Conservation (phyloP, 2,113 vertebrate genomes). For the Scatophagus argus region DNA sequence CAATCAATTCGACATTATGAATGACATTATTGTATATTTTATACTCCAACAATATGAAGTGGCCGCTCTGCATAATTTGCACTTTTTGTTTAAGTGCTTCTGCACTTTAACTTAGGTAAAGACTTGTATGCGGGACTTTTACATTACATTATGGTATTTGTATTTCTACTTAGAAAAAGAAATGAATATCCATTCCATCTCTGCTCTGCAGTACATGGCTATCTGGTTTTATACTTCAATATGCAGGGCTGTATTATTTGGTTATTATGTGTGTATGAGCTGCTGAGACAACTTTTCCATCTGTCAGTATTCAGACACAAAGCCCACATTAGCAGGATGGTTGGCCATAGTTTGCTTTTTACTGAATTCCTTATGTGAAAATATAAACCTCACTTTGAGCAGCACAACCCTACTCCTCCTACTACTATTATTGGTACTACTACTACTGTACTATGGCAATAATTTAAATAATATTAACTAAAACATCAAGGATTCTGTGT, state of each 20-base stretch:
- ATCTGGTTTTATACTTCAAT: neutral
- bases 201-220: neutral
- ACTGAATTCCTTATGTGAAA: slow-evolving; percentile 4
- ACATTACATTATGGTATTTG: neutral
- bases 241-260: neutral
- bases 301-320: neutral
- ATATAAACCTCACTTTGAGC: neutral
- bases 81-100: neutral
- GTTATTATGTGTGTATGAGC: neutral
- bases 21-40: no score
- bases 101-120: neutral
- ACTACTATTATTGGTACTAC: no score
- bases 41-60: neutral
- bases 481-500: neutral
- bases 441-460: neutral
- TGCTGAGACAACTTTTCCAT: neutral
- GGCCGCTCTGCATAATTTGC: neutral
- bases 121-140: neutral
- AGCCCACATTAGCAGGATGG: neutral
- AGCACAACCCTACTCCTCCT: neutral
- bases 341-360: slow-evolving; percentile 4
- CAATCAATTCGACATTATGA: neutral
- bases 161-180: neutral
- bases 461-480: neutral
- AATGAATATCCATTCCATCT: neutral